Evolutionary conservation across 2,888 invertebrate species (phyloP).

Genomic region (Buathra laborator): DNA sequence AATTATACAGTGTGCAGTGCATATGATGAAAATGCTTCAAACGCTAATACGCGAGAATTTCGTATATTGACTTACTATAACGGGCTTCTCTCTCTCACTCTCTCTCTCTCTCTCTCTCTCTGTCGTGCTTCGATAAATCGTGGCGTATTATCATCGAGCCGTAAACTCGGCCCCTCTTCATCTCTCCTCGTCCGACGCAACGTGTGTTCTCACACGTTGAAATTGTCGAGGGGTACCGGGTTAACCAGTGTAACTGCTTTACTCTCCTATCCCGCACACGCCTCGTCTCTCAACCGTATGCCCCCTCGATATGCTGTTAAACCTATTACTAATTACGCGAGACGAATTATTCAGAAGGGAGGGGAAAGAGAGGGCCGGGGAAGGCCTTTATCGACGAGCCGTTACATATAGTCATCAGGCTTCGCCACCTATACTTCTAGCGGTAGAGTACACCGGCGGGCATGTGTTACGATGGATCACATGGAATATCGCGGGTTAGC

Average conservation of each 20-base stretch:
- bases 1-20: background rate
- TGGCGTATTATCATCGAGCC: constrained; percentile 22
- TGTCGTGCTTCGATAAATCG: constrained; percentile 28
- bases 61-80: constrained; percentile 39
- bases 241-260: constrained; percentile 11
- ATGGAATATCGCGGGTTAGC: constrained; percentile 5
- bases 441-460: background rate
- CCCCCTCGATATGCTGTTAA: constrained; percentile 36
- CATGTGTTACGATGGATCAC: constrained; percentile 11
- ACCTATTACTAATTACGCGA: constrained; percentile 51
- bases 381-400: constrained; percentile 14
- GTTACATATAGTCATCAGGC: background rate
- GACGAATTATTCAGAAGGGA: constrained; percentile 27
- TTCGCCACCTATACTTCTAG: background rate
- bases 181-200: background rate
- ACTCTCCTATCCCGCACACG: background rate
- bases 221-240: background rate
- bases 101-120: background rate
- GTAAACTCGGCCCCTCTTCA: background rate
- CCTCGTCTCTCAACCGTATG: background rate
- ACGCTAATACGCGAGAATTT: constrained; percentile 37
- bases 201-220: constrained; percentile 18
- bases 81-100: background rate
- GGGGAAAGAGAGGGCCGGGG: background rate
- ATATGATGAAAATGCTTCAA: background rate